These are phyloP conservation scores for Ophion obscuratus DNA, from an alignment of 2,888 invertebrate genomes.

Conservation along the genomic window DNA sequence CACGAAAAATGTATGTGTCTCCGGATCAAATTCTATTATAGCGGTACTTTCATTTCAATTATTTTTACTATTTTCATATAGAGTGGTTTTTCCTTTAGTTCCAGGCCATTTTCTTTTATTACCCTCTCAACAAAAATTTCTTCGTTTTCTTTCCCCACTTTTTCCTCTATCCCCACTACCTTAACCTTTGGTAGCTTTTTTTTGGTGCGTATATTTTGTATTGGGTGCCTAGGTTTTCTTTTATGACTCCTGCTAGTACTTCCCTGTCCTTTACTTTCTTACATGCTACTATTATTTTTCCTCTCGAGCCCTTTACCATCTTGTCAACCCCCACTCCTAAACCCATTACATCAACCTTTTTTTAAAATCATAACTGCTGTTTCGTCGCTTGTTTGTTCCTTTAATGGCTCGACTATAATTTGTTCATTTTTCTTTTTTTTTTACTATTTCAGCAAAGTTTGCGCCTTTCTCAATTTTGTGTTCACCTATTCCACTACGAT, in stretches of 20 bases:
- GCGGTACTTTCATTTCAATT: background rate
- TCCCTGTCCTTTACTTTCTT: slow-evolving; percentile 38
- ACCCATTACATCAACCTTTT: too few species aligned
- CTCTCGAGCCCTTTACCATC: slow-evolving; percentile 28
- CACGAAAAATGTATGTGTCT: slow-evolving; percentile 20
- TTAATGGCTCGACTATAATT: too few species aligned
- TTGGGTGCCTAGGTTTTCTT: slow-evolving; percentile 43
- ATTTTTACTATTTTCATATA: slow-evolving; percentile 36
- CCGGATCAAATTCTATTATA: slow-evolving; percentile 39
- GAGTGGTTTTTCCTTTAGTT: background rate
- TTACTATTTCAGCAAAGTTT: too few species aligned
- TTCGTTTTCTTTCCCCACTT: slow-evolving; percentile 36
- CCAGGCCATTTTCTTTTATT: slow-evolving; percentile 48
- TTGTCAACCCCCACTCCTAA: too few species aligned
- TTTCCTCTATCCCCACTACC: slow-evolving; percentile 56
- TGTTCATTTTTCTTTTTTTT: too few species aligned
- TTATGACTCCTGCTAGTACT: slow-evolving; percentile 37
- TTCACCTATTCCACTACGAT: too few species aligned
- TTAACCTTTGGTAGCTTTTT: background rate
- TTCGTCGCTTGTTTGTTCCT: too few species aligned
- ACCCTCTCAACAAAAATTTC: slow-evolving; percentile 40
- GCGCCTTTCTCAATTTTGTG: too few species aligned
- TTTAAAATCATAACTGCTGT: too few species aligned
- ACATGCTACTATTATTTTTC: slow-evolving; percentile 53
- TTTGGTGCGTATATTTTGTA: slow-evolving; percentile 49